These are phyloP conservation scores for Pygoscelis adeliae DNA, from an alignment of 2,113 vertebrate genomes.

Conservation along the genomic window DNA sequence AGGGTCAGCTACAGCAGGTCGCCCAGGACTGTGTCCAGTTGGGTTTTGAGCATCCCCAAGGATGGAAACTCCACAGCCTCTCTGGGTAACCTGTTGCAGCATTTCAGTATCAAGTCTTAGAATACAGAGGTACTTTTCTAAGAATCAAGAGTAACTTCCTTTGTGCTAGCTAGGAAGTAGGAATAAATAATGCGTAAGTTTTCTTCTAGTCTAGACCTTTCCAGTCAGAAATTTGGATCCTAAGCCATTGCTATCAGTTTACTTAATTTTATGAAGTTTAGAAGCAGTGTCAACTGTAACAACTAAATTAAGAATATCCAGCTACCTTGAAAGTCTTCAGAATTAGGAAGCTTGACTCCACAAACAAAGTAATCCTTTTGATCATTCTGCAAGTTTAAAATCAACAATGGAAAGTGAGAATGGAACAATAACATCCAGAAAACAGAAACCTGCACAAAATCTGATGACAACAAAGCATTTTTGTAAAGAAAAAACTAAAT, in stretches of 20 bases:
- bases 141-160: not conserved
- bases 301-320: not conserved
- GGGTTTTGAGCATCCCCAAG: not conserved
- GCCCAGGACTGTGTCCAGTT: not conserved
- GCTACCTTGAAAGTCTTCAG: constrained; percentile 98
- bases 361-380: constrained; percentile 97
- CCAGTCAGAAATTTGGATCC: not conserved
- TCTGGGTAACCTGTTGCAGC: not conserved
- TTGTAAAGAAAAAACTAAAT: not conserved
- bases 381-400: constrained; percentile 84
- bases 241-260: not conserved
- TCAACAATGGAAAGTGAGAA: constrained; percentile 40
- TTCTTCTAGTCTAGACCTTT: not conserved
- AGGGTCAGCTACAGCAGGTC: not conserved
- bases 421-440: not conserved
- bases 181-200: not conserved
- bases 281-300: not conserved
- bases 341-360: constrained; percentile 97
- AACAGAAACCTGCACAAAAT: not conserved
- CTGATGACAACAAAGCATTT: not conserved
- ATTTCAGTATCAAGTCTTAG: not conserved
- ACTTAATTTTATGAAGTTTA: not conserved
- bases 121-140: not conserved
- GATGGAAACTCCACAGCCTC: not conserved
- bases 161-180: not conserved